Base-by-base conservation (phyloP, 1,140 invertebrate species). In the Drosophila pandora region DNA sequence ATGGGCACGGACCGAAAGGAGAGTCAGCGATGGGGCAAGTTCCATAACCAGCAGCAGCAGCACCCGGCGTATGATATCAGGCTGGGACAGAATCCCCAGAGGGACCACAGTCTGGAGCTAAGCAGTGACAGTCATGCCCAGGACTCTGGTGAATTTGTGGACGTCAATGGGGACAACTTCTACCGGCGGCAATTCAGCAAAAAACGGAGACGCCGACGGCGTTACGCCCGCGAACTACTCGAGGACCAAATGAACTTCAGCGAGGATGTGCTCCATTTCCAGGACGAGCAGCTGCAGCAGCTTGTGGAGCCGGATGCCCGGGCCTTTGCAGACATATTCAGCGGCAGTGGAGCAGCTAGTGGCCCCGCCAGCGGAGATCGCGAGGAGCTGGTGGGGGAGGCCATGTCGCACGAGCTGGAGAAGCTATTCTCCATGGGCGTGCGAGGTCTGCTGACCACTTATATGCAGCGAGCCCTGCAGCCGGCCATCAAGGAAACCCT, bases 401-500 rank as follows among this genome's bases (percentile, higher is more conserved):
- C 92, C 60, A 93, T 96, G 50, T 94, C 95, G 1, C 93, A 93
- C 55, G 96, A 97, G 91, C 96, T 97, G 94, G 96, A 97, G 88
- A 95, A 96, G 71, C 94, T 96, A 34, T 97, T 96, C 81, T 93
- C 96, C 0, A 94, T 95, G 90, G 95, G 95, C 10, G 95, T 96
- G 22, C 94, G 95, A 57, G 95, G 95, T 5, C 93, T 96, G n/a
- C 87, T 97, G 23, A 96, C 95, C 0, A 95, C 94, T 28, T 96
- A 96, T 76, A 96, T 97, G 94, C 96, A 97, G 84, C 95, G 94
- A 76, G 95, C 96, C 79, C 90, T 97, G 22, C 95, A 97, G 89
- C 95, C 96, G 12, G 96, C 96, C 23, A 96, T 97, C 39, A 96
- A 96, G 90, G 96, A 97, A 78, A 96, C 96, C 2, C 92, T 97